Percentiles rank a stretch among this genome's conserved stretches.
These are phyloP conservation scores for Peromyscus californicus DNA, from an alignment of 2,113 vertebrate species.

Conservation along the genomic window DNA sequence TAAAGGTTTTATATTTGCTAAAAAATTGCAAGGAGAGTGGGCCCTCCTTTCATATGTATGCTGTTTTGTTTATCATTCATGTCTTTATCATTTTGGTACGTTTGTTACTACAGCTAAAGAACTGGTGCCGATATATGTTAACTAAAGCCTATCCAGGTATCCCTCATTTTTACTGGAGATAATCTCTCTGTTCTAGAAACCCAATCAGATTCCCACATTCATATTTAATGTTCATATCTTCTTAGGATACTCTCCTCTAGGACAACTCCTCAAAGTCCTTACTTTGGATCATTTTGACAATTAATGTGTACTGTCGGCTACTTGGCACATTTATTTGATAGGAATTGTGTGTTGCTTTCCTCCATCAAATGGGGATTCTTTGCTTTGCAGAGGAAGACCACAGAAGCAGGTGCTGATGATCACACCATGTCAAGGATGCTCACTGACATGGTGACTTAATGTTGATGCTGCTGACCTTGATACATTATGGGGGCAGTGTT, in stretches of 20 bases:
- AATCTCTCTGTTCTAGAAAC: not conserved
- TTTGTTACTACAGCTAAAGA: not conserved
- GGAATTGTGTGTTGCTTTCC: not conserved
- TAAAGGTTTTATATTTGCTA: not conserved
- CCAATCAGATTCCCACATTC: not conserved
- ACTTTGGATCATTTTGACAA: not conserved
- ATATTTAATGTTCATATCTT: not conserved
- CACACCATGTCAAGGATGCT: not conserved
- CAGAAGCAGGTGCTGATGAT: not conserved
- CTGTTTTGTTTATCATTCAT: not conserved
- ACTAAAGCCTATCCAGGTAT: not conserved
- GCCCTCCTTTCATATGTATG: not conserved
- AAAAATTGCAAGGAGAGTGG: not conserved
- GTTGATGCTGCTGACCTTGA: not conserved
- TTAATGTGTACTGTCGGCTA: not conserved
- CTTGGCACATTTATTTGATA: not conserved
- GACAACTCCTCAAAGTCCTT: not conserved
- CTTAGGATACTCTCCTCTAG: not conserved
- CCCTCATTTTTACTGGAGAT: not conserved
- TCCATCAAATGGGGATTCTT: not conserved
- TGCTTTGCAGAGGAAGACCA: not conserved
- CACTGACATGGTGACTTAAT: not conserved
- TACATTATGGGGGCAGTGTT: not conserved
- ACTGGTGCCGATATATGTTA: accelerated
- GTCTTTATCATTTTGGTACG: not conserved